These are phyloP conservation scores for Etheostoma perlongum DNA, from an alignment of 2,797 vertebrate genomes.

Conservation along the genomic window DNA sequence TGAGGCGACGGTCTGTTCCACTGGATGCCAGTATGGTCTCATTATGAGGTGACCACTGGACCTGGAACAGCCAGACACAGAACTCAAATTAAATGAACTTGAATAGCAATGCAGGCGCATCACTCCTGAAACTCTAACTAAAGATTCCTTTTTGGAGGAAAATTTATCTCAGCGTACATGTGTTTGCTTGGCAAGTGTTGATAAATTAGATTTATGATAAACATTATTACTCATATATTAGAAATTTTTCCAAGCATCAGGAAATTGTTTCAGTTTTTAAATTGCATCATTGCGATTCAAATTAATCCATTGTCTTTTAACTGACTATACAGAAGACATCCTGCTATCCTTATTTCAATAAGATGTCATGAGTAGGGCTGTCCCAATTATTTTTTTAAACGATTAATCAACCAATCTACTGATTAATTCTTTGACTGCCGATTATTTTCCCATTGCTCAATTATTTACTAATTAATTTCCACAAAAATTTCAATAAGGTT, in stretches of 20 bases:
- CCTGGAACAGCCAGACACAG: slow-evolving; percentile 75
- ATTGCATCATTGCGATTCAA: neutral
- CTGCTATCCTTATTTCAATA: neutral
- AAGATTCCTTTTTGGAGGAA: neutral
- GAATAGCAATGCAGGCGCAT: neutral
- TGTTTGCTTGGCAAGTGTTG: neutral
- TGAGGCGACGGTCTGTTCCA: slow-evolving; percentile 90
- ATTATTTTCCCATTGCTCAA: too few species aligned
- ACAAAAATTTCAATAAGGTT: too few species aligned
- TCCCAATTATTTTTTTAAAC: too few species aligned
- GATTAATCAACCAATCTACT: too few species aligned
- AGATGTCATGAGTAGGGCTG: neutral
- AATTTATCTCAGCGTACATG: neutral
- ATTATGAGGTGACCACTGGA: slow-evolving; percentile 94
- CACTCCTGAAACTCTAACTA: accelerated
- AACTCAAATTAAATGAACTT: slow-evolving; percentile 7
- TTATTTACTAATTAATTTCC: too few species aligned
- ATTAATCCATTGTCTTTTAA: neutral
- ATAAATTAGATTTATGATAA: neutral
- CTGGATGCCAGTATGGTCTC: slow-evolving; percentile 93
- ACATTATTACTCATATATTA: neutral
- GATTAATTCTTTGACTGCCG: too few species aligned
- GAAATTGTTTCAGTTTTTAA: neutral
- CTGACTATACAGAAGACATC: neutral
- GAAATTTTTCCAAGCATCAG: neutral